These are phyloP conservation scores for Drosophila ananassae DNA, from an alignment of 1,140 invertebrate species.

Conservation along the genomic window DNA sequence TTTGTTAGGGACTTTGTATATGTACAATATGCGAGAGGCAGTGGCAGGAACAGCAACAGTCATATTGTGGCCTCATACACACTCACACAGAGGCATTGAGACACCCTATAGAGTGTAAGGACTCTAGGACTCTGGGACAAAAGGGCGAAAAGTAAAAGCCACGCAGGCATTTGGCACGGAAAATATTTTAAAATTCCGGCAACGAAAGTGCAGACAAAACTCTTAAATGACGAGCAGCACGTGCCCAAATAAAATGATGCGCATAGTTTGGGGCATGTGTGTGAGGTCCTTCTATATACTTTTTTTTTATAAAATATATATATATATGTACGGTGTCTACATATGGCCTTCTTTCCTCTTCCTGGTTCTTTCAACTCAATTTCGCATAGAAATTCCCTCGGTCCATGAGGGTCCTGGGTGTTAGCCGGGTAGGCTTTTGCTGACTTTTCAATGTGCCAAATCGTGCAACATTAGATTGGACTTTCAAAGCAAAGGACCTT, in stretches of 20 bases:
- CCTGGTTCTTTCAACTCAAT: conserved; percentile 48
- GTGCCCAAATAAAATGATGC: conserved; percentile 75
- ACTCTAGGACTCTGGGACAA: conserved; percentile 41
- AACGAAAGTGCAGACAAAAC: conserved; percentile 82
- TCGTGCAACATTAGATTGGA: conserved; percentile 73
- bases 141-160: conserved; percentile 70
- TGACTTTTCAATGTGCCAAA: conserved; percentile 76
- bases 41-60: conserved; percentile 50
- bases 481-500: conserved; percentile 12
- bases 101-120: conserved; percentile 10
- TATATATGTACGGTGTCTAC: background rate
- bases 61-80: conserved; percentile 48
- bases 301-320: background rate
- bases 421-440: conserved; percentile 50
- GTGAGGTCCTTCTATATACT: background rate
- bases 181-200: conserved; percentile 78
- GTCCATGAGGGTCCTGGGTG: conserved; percentile 1
- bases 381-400: conserved; percentile 44
- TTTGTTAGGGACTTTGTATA: conserved; percentile 67
- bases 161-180: conserved; percentile 57
- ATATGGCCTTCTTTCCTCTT: conserved; percentile 12
- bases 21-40: conserved; percentile 7
- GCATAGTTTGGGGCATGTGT: conserved; percentile 44
- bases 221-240: conserved; percentile 82
- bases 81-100: conserved; percentile 12